Conservation (phyloP, 2,888 invertebrate species). For the Formica aserva region DNA sequence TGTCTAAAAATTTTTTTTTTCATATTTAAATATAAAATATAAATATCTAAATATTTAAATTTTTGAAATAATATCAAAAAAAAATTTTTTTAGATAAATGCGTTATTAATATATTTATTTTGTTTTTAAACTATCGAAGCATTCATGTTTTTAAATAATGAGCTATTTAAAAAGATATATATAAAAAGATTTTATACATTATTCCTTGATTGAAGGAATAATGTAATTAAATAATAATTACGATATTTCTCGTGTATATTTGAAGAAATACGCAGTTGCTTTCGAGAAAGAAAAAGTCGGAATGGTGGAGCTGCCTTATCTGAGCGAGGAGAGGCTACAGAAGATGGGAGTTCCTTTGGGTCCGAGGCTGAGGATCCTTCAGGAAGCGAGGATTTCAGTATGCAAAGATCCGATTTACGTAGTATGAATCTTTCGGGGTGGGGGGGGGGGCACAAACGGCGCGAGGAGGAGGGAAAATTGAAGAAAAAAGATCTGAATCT, state of each 20-base stretch:
- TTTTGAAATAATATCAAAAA: background rate
- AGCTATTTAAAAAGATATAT: background rate
- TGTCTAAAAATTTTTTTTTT: no score
- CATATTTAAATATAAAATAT: no score
- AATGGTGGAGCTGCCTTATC: constrained; percentile 95
- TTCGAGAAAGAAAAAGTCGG: constrained; percentile 95
- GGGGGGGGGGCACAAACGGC: background rate
- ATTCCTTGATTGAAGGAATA: background rate
- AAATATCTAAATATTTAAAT: no score
- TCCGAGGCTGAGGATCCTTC: constrained; percentile 94
- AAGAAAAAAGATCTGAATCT: background rate
- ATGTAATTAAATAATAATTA: constrained; percentile 3
- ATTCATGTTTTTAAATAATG: background rate
- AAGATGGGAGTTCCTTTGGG: constrained; percentile 97
- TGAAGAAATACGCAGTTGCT: constrained; percentile 94
- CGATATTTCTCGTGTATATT: constrained; percentile 63
- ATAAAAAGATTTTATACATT: background rate
- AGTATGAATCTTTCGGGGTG: constrained; percentile 80
- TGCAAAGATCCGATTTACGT: constrained; percentile 88
- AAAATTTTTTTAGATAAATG: background rate
- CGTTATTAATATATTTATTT: background rate
- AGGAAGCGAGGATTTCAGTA: constrained; percentile 92
- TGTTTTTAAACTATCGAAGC: background rate
- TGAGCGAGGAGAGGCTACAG: constrained; percentile 94
- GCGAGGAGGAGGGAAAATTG: background rate